Conservation (phyloP, 2,113 vertebrate species). For the Chlamydotis undulata region DNA sequence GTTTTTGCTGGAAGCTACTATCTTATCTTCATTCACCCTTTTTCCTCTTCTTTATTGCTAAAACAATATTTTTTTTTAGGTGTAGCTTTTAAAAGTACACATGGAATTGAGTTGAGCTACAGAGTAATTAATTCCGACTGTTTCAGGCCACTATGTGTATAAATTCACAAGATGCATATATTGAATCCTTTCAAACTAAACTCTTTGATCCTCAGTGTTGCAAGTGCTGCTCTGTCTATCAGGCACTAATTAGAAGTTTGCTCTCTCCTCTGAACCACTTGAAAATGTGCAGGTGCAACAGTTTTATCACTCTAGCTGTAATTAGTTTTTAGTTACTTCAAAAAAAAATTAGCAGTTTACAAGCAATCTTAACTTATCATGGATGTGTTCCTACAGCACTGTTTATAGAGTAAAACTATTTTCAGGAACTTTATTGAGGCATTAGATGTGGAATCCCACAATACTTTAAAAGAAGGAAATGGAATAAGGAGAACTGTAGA, state of each 20-base stretch:
- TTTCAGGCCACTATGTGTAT: background rate
- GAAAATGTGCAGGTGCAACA: background rate
- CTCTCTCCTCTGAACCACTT: background rate
- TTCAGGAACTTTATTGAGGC: background rate
- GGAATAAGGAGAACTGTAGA: background rate
- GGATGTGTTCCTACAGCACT: background rate
- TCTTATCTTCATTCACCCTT: background rate
- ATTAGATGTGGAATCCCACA: background rate
- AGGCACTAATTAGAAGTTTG: background rate
- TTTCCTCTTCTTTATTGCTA: background rate
- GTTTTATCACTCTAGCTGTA: background rate
- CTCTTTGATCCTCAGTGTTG: background rate
- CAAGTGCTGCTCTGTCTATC: background rate
- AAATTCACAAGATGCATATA: background rate
- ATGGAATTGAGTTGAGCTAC: background rate
- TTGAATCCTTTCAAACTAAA: background rate
- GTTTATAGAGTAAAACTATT: background rate
- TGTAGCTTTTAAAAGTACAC: background rate
- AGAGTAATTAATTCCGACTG: constrained; percentile 22
- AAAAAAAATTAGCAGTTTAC: background rate
- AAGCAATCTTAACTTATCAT: background rate
- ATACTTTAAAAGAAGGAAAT: background rate
- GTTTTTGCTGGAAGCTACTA: background rate
- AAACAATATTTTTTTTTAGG: background rate
- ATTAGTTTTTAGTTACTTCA: background rate